Evolutionary conservation across 1,140 invertebrate genomes (phyloP), one percentile per base, ranked within the genome.

Genomic region (Macrobrachium rosenbergii): DNA sequence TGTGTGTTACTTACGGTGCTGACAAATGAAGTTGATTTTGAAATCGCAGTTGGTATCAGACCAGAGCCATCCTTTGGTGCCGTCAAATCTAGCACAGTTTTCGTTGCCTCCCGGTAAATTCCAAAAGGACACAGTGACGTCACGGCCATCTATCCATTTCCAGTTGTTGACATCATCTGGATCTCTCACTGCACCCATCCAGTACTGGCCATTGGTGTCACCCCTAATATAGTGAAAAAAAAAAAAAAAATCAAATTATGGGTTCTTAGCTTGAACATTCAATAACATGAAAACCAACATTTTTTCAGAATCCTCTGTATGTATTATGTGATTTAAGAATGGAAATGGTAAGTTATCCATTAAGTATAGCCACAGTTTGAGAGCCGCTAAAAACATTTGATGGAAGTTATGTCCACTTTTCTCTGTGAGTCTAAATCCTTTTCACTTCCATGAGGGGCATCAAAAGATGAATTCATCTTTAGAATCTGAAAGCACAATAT

Each of bases 1-100:
- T 14, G 10, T 7, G 16, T 63, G 7, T 14, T 16, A 95, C 96
- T 96, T 93, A 97, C 96, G 96, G 92, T 98, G 97, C 93, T 98
- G 97, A 91, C 97, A 98, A 88, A 98, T 98, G 92, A 96, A 98
- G 92, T 98, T 98, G 37, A 98, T 93, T 88, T 94, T 94, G 8
- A 95, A 94, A 83, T 95, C 95, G 92, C 97, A 98, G 91, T 97
- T 96, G 17, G 97, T 98, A 90, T 98, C 97, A 2, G 96, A 97
- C 97, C 97, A 98, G 0, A 98, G 94, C 97, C 97, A 98, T 16
- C 97, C 97, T 92, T 97, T 97, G 90, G 96, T 96, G 85, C 97
- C 97, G 91, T 98, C 97, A 91, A 97, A 98, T 63, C 97, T 92
- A 6, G 97, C 96, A 91, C 97, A 98, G 89, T 97, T 96, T 79